Evolutionary conservation across 2,113 vertebrate genomes (phyloP), one percentile per base, ranked within the genome.

Genomic region (Notothenia rossii): DNA sequence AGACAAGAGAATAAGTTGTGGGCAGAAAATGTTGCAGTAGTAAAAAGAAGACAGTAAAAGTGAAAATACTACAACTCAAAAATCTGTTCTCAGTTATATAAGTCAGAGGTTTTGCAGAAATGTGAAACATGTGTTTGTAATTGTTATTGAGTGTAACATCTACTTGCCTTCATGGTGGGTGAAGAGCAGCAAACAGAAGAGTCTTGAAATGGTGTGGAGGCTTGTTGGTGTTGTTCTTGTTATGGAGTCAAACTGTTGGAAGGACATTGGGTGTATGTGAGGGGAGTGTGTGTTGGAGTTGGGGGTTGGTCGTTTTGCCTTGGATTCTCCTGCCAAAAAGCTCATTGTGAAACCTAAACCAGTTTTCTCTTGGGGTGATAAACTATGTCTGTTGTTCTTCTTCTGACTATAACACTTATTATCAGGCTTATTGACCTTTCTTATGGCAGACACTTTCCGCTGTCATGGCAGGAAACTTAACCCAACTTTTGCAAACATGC

Each of bases 111-210:
- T 66, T 10, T 70, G 33, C 10, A 59, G 55, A 58, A 50, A 58
- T 43, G 10, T 13, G 2, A n/a, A 75, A 63, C 54, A 51, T 54
- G 14, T 36, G 13, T 70, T 65, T 46, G 55, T 25, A 29, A 51
- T 48, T 29, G 20, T 53, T 43, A 51, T 12, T 15, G 10, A 75
- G 40, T 46, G 50, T 50, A 20, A 71, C 50, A 51, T 62, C 11
- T 62, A 76, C 89, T 85, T 86, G 77, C 93, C 88, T 92, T 89
- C 93, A 94, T 94, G 66, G 13, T 89, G 89, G 76, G 15, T 4
- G 56, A 53, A 45, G 82, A 69, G 10, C 70, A 66, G 62, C 51
- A 54, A n/a, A 46, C 63, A 61, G 49, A 65, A 12, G 15, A 59
- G 69, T 67, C 25, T 11, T 56, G 54, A 63, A 62, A 3, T 61